These are phyloP conservation scores for Cairina moschata DNA, from an alignment of 2,113 vertebrate genomes.

Conservation along the genomic window DNA sequence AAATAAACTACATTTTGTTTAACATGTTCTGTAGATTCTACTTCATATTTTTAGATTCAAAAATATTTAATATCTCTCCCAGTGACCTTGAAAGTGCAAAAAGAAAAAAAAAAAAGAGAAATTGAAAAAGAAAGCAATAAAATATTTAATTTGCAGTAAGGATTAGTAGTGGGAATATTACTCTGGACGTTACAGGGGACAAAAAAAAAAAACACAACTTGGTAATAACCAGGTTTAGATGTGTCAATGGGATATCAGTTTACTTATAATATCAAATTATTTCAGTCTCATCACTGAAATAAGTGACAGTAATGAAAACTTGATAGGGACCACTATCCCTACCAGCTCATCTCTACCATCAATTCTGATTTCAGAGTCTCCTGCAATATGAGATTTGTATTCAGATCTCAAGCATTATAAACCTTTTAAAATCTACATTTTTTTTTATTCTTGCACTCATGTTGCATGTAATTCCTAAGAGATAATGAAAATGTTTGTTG, in stretches of 20 bases:
- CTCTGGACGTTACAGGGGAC: not conserved
- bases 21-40: not conserved
- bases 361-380: not conserved
- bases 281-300: not conserved
- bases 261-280: too few species aligned
- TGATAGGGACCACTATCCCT: not conserved
- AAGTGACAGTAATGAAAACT: not conserved
- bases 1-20: not conserved
- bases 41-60: not conserved
- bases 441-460: not conserved
- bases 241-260: not conserved
- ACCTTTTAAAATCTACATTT: not conserved
- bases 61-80: not conserved
- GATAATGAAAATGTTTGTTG: not conserved
- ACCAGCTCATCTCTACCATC: accelerated
- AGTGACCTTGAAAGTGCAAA: not conserved
- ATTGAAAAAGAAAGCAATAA: not conserved
- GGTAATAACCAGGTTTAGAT: not conserved
- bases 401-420: not conserved
- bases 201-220: not conserved
- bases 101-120: not conserved
- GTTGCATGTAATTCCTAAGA: not conserved
- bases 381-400: not conserved
- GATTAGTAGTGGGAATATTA: not conserved
- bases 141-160: not conserved